Conservation (phyloP, 2,797 vertebrate species). For the Darevskia mixta region DNA sequence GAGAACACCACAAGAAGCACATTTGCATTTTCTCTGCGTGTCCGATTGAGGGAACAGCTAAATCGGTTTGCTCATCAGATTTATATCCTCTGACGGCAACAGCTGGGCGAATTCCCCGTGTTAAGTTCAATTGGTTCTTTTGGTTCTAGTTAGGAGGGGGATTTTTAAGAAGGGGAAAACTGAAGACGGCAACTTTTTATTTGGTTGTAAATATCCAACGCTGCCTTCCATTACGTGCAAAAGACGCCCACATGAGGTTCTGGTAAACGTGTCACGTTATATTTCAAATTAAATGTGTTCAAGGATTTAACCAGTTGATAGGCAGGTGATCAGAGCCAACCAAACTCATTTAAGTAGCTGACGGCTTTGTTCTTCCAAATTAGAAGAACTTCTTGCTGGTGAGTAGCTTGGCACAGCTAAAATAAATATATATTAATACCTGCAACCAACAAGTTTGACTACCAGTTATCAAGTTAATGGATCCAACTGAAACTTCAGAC, state of each 20-base stretch:
- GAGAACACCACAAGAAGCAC: background rate
- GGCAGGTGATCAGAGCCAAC: background rate
- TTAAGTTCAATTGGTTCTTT: background rate
- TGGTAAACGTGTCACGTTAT: background rate
- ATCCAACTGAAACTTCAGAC: too few species aligned
- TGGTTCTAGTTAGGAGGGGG: too few species aligned
- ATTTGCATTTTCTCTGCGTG: background rate
- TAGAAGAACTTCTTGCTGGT: background rate
- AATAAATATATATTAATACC: background rate
- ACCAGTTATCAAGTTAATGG: background rate
- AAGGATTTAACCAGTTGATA: background rate
- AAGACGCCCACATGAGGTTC: background rate
- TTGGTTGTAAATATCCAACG: background rate
- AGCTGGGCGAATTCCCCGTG: background rate
- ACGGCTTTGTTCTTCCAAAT: background rate
- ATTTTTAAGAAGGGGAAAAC: too few species aligned
- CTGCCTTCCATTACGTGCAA: background rate
- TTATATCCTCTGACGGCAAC: background rate
- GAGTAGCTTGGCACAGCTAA: background rate
- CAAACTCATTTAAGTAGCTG: background rate
- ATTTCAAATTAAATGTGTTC: background rate
- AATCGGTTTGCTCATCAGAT: background rate
- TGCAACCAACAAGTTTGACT: background rate
- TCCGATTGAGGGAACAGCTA: background rate
- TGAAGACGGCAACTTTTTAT: background rate